Evolutionary conservation across 2,888 invertebrate genomes (phyloP).

Genomic region (Gari tellinella): DNA sequence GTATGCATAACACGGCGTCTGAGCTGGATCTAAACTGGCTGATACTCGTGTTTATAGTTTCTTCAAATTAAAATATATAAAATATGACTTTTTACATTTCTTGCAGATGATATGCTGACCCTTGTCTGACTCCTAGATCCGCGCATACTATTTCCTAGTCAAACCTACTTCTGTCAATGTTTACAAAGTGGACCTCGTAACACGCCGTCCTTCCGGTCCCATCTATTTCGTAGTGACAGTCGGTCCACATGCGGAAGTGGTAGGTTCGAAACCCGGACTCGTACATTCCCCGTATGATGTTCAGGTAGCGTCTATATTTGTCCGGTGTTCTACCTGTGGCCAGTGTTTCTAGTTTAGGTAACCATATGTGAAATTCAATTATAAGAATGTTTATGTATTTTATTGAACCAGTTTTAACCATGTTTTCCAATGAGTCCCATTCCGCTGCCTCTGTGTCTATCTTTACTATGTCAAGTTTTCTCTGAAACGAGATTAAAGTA

Average conservation of each 20-base stretch:
- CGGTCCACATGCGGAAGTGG: slow-evolving; percentile 12
- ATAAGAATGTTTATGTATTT: slow-evolving; percentile 3
- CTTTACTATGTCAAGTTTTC: slow-evolving; percentile 5
- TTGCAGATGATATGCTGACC: no score
- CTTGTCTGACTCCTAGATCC: no score
- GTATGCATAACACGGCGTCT: no score
- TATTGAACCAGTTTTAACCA: background rate
- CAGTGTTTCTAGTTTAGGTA: background rate
- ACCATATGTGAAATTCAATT: slow-evolving; percentile 14
- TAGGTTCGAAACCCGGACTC: slow-evolving; percentile 6
- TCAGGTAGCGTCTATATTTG: slow-evolving; percentile 2
- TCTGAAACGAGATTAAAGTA: slow-evolving; percentile 4
- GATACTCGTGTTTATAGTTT: no score
- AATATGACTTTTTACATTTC: no score
- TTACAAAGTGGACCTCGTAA: slow-evolving; percentile 11
- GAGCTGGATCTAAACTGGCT: no score
- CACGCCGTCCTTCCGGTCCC: slow-evolving; percentile 3
- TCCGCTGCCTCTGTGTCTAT: slow-evolving; percentile 8
- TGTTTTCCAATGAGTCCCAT: slow-evolving; percentile 6
- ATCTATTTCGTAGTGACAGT: background rate
- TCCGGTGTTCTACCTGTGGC: background rate
- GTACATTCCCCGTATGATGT: slow-evolving; percentile 1
- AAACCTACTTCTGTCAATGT: background rate
- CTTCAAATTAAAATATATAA: no score
- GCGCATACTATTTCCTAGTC: no score